Conservation (phyloP, 2,888 invertebrate species). For the Esperia sulphurella region DNA sequence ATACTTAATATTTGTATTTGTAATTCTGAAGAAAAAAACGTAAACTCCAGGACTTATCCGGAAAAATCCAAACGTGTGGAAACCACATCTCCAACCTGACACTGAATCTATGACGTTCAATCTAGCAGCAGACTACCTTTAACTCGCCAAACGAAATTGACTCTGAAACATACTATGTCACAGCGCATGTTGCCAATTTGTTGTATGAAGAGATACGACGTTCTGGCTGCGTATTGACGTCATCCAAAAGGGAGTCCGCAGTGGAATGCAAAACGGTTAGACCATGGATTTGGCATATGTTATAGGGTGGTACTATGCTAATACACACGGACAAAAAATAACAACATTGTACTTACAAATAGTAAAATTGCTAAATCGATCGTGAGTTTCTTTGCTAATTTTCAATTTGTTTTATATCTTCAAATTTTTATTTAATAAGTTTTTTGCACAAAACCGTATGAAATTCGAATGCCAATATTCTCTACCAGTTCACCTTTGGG, state of each 20-base stretch:
- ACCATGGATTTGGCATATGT: conserved; percentile 79
- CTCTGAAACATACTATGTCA: background rate
- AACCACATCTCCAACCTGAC: conserved; percentile 46
- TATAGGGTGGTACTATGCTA: conserved; percentile 64
- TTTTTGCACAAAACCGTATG: too few species aligned
- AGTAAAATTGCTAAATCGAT: conserved; percentile 9
- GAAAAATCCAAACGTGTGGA: background rate
- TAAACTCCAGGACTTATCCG: background rate
- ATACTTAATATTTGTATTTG: too few species aligned
- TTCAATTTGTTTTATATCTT: conserved; percentile 16
- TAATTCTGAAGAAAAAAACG: too few species aligned
- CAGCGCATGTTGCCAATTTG: conserved; percentile 10
- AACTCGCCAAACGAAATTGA: background rate
- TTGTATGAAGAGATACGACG: conserved; percentile 18
- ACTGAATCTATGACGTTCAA: conserved; percentile 44
- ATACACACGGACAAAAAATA: conserved; percentile 34
- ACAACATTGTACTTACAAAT: background rate
- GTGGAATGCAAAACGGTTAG: conserved; percentile 76
- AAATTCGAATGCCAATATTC: too few species aligned
- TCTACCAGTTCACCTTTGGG: too few species aligned
- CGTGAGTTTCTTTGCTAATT: conserved; percentile 51
- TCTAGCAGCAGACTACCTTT: conserved; percentile 5
- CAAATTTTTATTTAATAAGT: too few species aligned
- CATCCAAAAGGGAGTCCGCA: conserved; percentile 72
- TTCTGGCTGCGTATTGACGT: conserved; percentile 72